Evolutionary conservation across 2,113 vertebrate genomes (phyloP).

Genomic region (Brachyistius frenatus): DNA sequence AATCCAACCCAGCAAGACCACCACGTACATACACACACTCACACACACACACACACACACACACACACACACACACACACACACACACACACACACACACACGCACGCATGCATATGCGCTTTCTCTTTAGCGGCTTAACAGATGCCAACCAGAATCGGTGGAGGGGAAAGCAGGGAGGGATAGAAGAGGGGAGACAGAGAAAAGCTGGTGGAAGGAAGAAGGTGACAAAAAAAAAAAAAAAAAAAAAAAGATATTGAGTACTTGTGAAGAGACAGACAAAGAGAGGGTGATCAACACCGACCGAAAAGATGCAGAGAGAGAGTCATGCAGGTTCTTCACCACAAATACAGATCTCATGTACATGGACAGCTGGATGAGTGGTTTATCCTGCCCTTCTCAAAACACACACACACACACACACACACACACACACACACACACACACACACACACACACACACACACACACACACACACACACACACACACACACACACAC

Average conservation of each 20-base stretch:
- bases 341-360: conserved; percentile 65
- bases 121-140: conserved; percentile 87
- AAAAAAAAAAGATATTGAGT: conserved; percentile 43
- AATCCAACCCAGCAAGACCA: conserved; percentile 88
- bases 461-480: conserved; percentile 21
- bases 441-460: not conserved
- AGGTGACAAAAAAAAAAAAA: conserved; percentile 41
- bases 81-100: conserved; percentile 57
- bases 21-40: conserved; percentile 67
- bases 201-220: conserved; percentile 60
- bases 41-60: conserved; percentile 33
- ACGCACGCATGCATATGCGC: conserved; percentile 52
- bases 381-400: conserved; percentile 40
- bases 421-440: not conserved
- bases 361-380: conserved; percentile 57
- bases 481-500: conserved; percentile 7
- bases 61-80: conserved; percentile 33
- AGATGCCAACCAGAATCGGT: conserved; percentile 85
- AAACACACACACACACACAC: conserved; percentile 15
- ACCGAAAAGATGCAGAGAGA: conserved; percentile 46
- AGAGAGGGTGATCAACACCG: conserved; percentile 51
- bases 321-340: conserved; percentile 48
- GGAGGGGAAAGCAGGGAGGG: conserved; percentile 69
- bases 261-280: conserved; percentile 61
- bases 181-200: conserved; percentile 62